Conservation (phyloP, 37 sponge, comb jelly and placozoan genomes). For the Agelas oroides region DNA sequence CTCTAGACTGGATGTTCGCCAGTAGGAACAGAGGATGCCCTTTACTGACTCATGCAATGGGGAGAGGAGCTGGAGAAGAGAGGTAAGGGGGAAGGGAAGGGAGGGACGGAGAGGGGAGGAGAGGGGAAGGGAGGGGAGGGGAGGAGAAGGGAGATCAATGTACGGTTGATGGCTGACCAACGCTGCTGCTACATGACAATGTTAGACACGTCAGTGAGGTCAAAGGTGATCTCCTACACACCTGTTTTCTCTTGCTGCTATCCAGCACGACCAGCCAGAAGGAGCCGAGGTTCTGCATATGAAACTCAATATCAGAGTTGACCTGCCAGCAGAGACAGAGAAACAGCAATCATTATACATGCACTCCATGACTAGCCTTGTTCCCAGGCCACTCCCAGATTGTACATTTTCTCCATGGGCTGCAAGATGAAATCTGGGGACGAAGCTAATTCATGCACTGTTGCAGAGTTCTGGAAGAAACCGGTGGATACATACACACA, state of each 20-base stretch:
- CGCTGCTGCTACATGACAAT: background rate
- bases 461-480: no score
- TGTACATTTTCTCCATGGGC: no score
- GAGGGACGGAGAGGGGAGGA: background rate
- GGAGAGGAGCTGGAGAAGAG: slow-evolving; percentile 24
- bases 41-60: slow-evolving; percentile 49
- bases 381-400: background rate
- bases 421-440: no score
- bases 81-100: no score
- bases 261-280: slow-evolving; percentile 66
- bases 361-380: background rate
- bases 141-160: background rate
- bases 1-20: slow-evolving; percentile 54
- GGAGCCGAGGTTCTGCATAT: slow-evolving; percentile 45
- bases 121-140: background rate
- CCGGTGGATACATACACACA: no score
- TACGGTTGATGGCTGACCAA: background rate
- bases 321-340: slow-evolving; percentile 4
- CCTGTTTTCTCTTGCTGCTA: slow-evolving; percentile 55
- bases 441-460: no score
- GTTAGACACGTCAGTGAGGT: slow-evolving; percentile 3
- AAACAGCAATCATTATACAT: background rate
- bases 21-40: slow-evolving; percentile 41
- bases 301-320: slow-evolving; percentile 24
- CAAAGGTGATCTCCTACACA: background rate